Conservation (phyloP, 1,140 invertebrate species). For the Cotesia typhae region DNA sequence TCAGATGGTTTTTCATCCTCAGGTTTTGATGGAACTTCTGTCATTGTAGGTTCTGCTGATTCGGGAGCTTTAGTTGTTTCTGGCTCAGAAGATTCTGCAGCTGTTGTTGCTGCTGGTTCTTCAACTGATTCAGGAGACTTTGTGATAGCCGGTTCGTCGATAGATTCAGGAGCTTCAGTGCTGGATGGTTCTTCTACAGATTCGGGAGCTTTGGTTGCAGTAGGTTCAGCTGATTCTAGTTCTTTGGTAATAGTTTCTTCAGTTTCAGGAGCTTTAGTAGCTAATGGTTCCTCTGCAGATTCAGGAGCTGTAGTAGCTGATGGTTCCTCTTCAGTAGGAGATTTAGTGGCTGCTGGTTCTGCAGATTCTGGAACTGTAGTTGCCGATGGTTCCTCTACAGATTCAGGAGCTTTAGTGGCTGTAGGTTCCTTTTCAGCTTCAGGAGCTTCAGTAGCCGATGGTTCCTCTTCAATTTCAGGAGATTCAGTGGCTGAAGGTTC, state of each 20-base stretch:
- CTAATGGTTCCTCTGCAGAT: background rate
- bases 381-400: background rate
- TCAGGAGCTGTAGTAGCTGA: background rate
- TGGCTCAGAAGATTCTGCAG: slow-evolving; percentile 16
- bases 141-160: background rate
- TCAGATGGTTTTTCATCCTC: background rate
- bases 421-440: background rate
- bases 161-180: no score
- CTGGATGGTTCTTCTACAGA: background rate
- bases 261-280: background rate
- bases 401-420: no score
- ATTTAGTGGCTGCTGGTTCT: background rate
- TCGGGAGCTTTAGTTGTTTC: slow-evolving; percentile 25
- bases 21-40: background rate
- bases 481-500: background rate
- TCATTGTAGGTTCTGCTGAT: slow-evolving; percentile 29
- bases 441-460: background rate
- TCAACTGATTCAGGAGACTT: background rate
- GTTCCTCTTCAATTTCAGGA: background rate
- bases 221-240: background rate
- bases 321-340: slow-evolving; percentile 3
- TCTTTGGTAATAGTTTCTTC: background rate
- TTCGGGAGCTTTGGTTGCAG: slow-evolving; percentile 31
- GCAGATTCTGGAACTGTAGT: background rate
- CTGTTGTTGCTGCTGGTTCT: slow-evolving; percentile 21